phyloP scores from a whole-genome alignment of 2,888 invertebrate genomes.

The Aquatica leii region DNA sequence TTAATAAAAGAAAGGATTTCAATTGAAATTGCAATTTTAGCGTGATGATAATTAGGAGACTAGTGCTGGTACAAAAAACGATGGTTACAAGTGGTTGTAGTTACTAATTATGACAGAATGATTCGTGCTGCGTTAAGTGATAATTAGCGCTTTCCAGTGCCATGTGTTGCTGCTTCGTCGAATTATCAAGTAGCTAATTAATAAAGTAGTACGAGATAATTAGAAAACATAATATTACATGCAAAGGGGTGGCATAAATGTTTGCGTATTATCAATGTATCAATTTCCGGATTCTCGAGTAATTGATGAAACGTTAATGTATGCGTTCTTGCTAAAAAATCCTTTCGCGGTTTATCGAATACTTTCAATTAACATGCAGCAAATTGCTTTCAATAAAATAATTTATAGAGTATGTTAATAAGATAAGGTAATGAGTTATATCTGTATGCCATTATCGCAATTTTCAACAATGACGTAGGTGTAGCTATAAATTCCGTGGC shows the following conservation, averaged over 20 bases:
- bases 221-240: conserved; percentile 28
- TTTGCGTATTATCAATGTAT: not conserved
- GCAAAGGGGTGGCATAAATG: conserved; percentile 22
- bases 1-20: not conserved
- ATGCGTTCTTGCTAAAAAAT: no score
- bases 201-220: conserved; percentile 28
- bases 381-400: conserved; percentile 18
- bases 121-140: conserved; percentile 32
- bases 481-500: conserved; percentile 25
- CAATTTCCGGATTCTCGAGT: conserved; percentile 8
- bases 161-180: conserved; percentile 30
- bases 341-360: conserved; percentile 5
- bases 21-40: conserved; percentile 7
- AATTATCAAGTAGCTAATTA: conserved; percentile 30
- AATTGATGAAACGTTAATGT: not conserved
- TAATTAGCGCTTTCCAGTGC: conserved; percentile 30
- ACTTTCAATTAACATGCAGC: conserved; percentile 14
- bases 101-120: conserved; percentile 32
- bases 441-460: conserved; percentile 25
- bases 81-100: conserved; percentile 27
- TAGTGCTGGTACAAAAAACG: conserved; percentile 14
- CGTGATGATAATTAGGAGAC: conserved; percentile 21
- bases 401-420: conserved; percentile 23
- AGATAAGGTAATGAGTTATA: conserved; percentile 26
- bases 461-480: conserved; percentile 19